Conservation (phyloP, 1,140 invertebrate species). For the Zaprionus capensis region DNA sequence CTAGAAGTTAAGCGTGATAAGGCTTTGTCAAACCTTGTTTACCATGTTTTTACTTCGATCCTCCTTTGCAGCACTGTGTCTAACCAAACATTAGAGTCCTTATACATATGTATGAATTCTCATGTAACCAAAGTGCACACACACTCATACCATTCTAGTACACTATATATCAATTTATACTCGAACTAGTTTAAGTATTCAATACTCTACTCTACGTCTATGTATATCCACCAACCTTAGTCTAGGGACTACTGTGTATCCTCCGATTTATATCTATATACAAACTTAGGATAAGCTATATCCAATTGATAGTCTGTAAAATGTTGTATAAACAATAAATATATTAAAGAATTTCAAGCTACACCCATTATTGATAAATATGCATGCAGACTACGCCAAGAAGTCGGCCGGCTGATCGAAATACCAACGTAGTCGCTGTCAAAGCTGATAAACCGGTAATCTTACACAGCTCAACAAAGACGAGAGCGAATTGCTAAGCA, state of each 20-base stretch:
- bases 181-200: constrained; percentile 38
- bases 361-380: constrained; percentile 30
- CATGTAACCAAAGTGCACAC: constrained; percentile 12
- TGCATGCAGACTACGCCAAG: constrained; percentile 15
- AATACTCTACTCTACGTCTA: constrained; percentile 15
- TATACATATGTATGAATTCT: constrained; percentile 71
- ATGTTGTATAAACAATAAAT: constrained; percentile 64
- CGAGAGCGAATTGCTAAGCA: constrained; percentile 4
- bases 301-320: constrained; percentile 79
- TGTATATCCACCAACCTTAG: constrained; percentile 14
- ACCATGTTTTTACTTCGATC: constrained; percentile 42
- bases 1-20: constrained; percentile 74
- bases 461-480: constrained; percentile 23
- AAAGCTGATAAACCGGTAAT: constrained; percentile 50
- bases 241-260: constrained; percentile 22
- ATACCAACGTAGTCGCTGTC: constrained; percentile 19
- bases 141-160: not conserved
- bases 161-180: constrained; percentile 36
- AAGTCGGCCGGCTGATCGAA: constrained; percentile 45
- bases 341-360: constrained; percentile 20
- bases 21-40: constrained; percentile 62
- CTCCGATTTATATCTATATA: constrained; percentile 57
- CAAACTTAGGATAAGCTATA: constrained; percentile 58
- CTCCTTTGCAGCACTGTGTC: constrained; percentile 38
- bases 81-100: constrained; percentile 65